Base-by-base conservation (phyloP, 2,888 invertebrate genomes). In the Hyalella azteca region DNA sequence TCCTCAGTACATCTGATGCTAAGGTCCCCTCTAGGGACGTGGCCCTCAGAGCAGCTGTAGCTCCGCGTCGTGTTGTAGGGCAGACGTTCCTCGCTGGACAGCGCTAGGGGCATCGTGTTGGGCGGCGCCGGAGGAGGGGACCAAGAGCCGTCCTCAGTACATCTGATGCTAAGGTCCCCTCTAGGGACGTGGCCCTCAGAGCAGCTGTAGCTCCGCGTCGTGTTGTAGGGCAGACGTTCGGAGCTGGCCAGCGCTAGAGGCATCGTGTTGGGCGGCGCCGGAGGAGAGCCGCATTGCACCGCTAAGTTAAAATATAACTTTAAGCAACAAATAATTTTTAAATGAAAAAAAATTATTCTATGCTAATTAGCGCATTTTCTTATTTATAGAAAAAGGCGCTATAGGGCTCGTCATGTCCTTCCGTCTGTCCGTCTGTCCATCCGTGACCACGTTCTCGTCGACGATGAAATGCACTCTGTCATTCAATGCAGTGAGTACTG, bases 51-150 rank as follows among this genome's bases (percentile, higher is more conserved):
- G 60, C 86, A 86, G 2, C 54, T 54, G 80, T 86, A 86, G 66
- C 81, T 87, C 3, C 91, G 88, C 83, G 87, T 87, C 83, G 90
- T 90, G 4, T 78, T 48, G 54, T 75, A 83, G n/a, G 48, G 59
- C 40, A 15, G 77, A 15, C n/a, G 4, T 7, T 36, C 48, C n/a
- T n/a, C 13, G 26, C 49, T 19, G 22, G 50, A 11, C 36, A 22
- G 2, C 40, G 26, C 22, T 36, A 60, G 29, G 75, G 19, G 50
- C 22, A 45, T 48, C 3, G 76, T 77, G 50, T 83, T 81, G 40
- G 80, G 80, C 22, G 81, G 78, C 22, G n/a, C 22, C 22, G 75
- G 75, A 7, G n/a, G 59, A 3, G 29, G 19, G 11, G 84, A 78
- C 85, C 85, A 86, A 0, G 78, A 79, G 32, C 85, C 85, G 54